Percentiles rank a stretch among this genome's conserved stretches.
Conservation (phyloP, 2,113 vertebrate species). For the Nothoprocta perdicaria region DNA sequence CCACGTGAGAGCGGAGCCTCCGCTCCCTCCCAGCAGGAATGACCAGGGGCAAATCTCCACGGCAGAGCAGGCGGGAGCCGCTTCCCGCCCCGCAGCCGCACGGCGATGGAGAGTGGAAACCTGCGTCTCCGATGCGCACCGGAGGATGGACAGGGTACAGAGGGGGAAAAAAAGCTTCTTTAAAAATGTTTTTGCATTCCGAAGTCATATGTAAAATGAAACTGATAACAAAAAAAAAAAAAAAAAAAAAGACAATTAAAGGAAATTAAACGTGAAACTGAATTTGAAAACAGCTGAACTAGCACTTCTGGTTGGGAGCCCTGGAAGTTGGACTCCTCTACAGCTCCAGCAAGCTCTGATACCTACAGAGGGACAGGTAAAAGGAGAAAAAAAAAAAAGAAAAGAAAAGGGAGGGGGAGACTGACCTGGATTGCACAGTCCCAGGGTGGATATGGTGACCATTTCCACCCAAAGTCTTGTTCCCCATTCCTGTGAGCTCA, state of each 20-base stretch:
- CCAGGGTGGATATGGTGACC: too few species aligned
- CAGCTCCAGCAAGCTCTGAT: neutral
- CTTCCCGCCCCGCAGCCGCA: accelerated
- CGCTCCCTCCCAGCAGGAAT: slow-evolving; percentile 60
- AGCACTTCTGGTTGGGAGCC: slow-evolving; percentile 35
- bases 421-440: neutral
- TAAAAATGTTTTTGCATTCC: neutral
- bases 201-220: neutral
- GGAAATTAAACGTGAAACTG: slow-evolving; percentile 48
- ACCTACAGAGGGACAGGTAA: neutral
- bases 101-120: neutral
- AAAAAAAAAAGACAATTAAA: slow-evolving; percentile 36
- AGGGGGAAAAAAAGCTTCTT: too few species aligned
- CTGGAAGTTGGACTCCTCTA: neutral
- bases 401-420: too few species aligned
- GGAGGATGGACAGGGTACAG: too few species aligned
- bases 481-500: too few species aligned
- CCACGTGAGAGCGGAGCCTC: slow-evolving; percentile 66
- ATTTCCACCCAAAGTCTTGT: too few species aligned
- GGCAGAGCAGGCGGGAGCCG: neutral
- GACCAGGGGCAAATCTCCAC: slow-evolving; percentile 65
- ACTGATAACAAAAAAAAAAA: slow-evolving; percentile 57
- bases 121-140: too few species aligned
- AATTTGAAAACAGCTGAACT: slow-evolving; percentile 42
- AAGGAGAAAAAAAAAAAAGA: neutral